phyloP scores from a whole-genome alignment of 2,888 invertebrate species.

The Agonum fuliginosum region DNA sequence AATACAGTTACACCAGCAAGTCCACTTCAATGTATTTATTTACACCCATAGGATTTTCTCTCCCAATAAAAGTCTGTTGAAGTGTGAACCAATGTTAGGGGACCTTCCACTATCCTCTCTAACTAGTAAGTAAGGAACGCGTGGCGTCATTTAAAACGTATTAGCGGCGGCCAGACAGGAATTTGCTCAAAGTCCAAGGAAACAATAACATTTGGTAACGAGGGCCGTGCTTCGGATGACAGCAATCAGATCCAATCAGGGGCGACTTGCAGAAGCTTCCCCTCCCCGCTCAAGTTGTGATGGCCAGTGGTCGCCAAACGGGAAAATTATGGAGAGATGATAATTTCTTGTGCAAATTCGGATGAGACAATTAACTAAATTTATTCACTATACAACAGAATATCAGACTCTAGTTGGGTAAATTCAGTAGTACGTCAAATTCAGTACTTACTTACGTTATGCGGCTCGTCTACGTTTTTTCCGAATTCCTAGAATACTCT shows the following conservation, averaged over 20 bases:
- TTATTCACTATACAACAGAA: no score
- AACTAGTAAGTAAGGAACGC: background rate
- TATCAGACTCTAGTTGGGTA: no score
- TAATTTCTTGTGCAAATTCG: no score
- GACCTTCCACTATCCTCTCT: no score
- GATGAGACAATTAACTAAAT: no score
- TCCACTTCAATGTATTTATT: background rate
- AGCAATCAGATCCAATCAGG: conserved; percentile 45
- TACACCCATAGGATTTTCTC: background rate
- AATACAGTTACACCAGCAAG: no score
- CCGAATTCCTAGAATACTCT: no score
- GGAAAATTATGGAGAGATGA: no score
- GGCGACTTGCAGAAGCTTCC: no score
- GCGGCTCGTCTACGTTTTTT: no score
- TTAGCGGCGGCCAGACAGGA: conserved; percentile 22
- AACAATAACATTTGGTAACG: conserved; percentile 46
- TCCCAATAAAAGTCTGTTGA: background rate
- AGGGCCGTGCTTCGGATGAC: conserved; percentile 45
- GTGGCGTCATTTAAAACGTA: conserved; percentile 43
- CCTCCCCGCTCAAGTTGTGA: background rate
- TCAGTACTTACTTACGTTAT: no score
- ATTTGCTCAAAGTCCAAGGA: conserved; percentile 44
- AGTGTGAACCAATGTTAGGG: background rate
- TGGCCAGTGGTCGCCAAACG: background rate
- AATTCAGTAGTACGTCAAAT: no score